These are phyloP conservation scores for Stylophora pistillata DNA, from an alignment of 64 coral and sea anemone species.

Conservation along the genomic window DNA sequence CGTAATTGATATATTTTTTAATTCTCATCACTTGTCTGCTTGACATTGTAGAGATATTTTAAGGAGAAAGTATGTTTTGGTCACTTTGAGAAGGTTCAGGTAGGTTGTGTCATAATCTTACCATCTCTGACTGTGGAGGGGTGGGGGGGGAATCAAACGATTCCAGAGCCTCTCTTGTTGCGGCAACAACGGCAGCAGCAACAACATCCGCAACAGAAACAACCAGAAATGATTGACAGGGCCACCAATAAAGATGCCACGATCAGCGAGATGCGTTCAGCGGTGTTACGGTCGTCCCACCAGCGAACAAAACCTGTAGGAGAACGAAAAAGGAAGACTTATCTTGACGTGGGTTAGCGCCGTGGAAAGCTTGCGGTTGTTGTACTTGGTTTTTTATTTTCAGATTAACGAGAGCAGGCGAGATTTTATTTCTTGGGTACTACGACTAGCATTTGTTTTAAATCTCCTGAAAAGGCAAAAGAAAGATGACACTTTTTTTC, in stretches of 20 bases:
- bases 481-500: no score
- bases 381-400: no score
- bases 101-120: neutral
- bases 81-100: neutral
- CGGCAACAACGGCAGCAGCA: slow-evolving; percentile 22
- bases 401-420: no score
- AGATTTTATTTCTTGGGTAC: no score
- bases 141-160: neutral
- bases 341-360: no score
- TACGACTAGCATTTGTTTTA: no score
- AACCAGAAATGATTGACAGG: slow-evolving; percentile 5
- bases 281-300: slow-evolving; percentile 9
- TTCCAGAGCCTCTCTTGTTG: neutral
- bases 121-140: neutral
- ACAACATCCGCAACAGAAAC: neutral
- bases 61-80: no score
- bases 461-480: no score
- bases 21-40: no score
- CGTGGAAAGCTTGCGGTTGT: no score
- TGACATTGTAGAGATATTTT: no score
- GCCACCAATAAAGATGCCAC: neutral
- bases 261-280: neutral
- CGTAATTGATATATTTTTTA: no score
- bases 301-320: slow-evolving; percentile 17
- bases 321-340: neutral